Base-by-base conservation (phyloP, 2,888 invertebrate genomes). In the Platynereis dumerilii region DNA sequence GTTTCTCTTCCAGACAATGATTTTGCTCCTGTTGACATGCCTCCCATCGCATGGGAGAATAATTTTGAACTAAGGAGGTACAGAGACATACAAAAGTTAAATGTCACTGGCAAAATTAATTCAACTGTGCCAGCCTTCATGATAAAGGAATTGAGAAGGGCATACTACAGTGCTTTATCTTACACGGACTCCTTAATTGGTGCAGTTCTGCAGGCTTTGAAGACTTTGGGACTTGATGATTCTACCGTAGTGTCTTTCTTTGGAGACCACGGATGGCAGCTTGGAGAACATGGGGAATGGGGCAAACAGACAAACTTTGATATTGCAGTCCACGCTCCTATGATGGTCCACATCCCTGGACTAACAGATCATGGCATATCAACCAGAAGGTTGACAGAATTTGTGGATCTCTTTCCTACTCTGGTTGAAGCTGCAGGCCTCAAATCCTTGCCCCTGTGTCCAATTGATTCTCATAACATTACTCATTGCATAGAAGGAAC, bases 381-480 rank as follows among this genome's bases (percentile, higher is more conserved):
- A 2, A 73, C 74, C 3, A 72, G 72, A 48, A 24, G 69, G 24
- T 66, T 76, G 2, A 72, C 73, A 17, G 76, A 76, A 61, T 74
- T 75, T 58, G 75, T 77, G 17, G 76, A 77, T 53, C 62, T 77
- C 1, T 76, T 75, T 55, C 76, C 76, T 2, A 75, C 76, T 1
- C 65, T 76, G 7, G 75, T 70, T 0, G 76, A 77, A 45, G 75
- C 76, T 10, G 74, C 76, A 27, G 75, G 72, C 7, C 55, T 69
- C 1, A 53, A 55, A 12, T 24, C 60, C 0, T n/a, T 67, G 10
- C 45, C 60, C 2, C 54, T 67, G 2, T 70, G 70, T 29, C 70
- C 70, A 2, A 27, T 56, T 22, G 54, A 67, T 24, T 67, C 69
- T 26, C n/a, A 52, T 2, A 39, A 39, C n/a, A 55, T 66, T 17